Base-by-base conservation (phyloP, 1,140 invertebrate genomes). In the Drosophila chauvacae region DNA sequence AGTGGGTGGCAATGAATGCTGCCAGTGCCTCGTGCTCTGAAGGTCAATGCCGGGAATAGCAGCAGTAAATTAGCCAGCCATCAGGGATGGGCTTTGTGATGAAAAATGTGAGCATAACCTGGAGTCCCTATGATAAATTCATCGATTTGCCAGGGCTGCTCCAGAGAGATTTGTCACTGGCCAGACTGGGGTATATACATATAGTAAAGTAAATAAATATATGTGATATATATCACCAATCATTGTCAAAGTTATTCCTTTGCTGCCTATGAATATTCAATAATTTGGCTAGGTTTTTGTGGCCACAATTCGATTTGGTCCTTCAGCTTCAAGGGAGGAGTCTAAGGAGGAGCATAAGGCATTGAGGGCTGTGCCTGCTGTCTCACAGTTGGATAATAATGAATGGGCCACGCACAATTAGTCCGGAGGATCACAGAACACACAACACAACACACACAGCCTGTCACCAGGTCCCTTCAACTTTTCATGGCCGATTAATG, bases 41-140 rank as follows among this genome's bases (percentile, higher is more conserved):
- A 26, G 55, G 73, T n/a, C 51, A 56, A 39, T 16, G 33, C 14
- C 53, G 20, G 53, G 53, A 55, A 55, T 56, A 39, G 35, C 51
- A 53, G 41, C n/a, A 42, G 59, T 66, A 75, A 80, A 80, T 80
- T 80, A 80, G 71, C 68, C 47, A 53, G 39, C 50, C 50, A 41
- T 13, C 35, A 30, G 16, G 53, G 56, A 42, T 45, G 28, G 7
- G 47, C 33, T 41, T 26, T 26, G 16, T 23, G 33, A 74, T 74
- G 70, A 63, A 58, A 80, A 62, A 50, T 73, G 26, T 18, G 20
- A n/a, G 28, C 42, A 59, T 59, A 69, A 59, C 57, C 70, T 53
- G 42, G 44, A 23, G 42, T 23, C 23, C 37, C 35, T 41, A 41
- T 73, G 59, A 83, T 55, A 61, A 68, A 82, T 83, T 63, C 63